Conservation (phyloP, 2,888 invertebrate species). For the Synergus gifuensis region DNA sequence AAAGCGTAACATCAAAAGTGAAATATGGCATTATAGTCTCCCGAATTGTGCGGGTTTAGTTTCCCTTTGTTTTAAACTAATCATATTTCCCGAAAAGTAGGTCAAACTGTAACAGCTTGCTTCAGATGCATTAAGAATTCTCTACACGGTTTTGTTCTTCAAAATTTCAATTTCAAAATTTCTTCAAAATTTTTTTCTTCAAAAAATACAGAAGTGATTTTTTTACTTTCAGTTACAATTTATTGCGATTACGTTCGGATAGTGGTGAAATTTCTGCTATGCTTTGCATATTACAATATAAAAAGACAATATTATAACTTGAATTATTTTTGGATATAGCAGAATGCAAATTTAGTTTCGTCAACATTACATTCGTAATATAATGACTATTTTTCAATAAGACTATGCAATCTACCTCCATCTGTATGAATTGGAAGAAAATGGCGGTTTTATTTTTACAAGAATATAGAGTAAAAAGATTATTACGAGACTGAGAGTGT, state of each 20-base stretch:
- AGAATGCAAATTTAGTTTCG: not conserved
- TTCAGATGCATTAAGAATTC: conserved; percentile 22
- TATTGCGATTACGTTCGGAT: too few species aligned
- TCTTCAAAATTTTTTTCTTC: too few species aligned
- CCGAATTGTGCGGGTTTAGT: not conserved
- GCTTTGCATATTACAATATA: not conserved
- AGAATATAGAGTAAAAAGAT: not conserved
- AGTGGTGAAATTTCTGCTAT: not conserved
- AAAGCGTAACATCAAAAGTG: not conserved
- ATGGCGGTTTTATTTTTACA: not conserved
- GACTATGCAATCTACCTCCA: too few species aligned
- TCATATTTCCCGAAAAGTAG: conserved; percentile 15
- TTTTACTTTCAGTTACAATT: too few species aligned
- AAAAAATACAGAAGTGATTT: too few species aligned
- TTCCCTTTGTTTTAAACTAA: not conserved
- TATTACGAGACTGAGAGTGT: not conserved
- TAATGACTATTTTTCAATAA: too few species aligned
- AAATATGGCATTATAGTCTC: not conserved
- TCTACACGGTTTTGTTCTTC: conserved; percentile 4
- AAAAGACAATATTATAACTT: not conserved
- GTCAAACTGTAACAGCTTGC: conserved; percentile 30
- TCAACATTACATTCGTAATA: too few species aligned
- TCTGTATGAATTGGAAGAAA: too few species aligned
- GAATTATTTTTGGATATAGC: not conserved
- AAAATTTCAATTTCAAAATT: too few species aligned